Conservation (phyloP, 1,140 invertebrate species). For the Physella acuta region DNA sequence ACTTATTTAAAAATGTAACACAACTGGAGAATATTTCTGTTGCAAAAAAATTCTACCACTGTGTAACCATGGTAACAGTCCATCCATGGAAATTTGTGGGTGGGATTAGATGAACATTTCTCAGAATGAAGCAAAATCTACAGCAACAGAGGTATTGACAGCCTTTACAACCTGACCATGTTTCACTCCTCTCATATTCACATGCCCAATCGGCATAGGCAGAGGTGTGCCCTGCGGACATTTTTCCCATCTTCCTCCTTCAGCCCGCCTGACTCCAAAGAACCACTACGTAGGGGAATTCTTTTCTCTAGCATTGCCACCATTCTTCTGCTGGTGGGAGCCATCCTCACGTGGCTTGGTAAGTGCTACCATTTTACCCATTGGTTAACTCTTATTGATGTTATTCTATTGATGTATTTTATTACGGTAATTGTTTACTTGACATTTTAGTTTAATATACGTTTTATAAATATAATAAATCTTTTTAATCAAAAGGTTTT, state of each 20-base stretch:
- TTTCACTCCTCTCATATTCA: conserved; percentile 36
- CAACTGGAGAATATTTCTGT: too few relatives aligned
- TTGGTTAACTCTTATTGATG: too few relatives aligned
- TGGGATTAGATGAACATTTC: too few relatives aligned
- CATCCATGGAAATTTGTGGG: too few relatives aligned
- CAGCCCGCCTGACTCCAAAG: conserved; percentile 32
- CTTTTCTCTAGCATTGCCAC: conserved; percentile 35
- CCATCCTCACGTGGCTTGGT: conserved; percentile 41
- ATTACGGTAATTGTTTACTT: not conserved
- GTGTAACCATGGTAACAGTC: too few relatives aligned
- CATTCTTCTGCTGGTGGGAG: conserved; percentile 33
- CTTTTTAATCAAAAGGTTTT: conserved; percentile 28
- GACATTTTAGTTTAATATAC: too few relatives aligned
- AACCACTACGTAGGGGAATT: conserved; percentile 34
- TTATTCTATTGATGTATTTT: not conserved
- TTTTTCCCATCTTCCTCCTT: conserved; percentile 39
- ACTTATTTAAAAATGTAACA: too few relatives aligned
- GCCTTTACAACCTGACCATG: too few relatives aligned
- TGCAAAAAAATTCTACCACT: too few relatives aligned
- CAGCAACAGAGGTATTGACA: too few relatives aligned
- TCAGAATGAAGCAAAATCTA: too few relatives aligned
- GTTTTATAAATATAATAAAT: not conserved
- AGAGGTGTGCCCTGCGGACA: conserved; percentile 30
- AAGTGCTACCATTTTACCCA: too few relatives aligned
- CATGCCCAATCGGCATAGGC: conserved; percentile 28